These are phyloP conservation scores for Brenthis ino DNA, from an alignment of 2,888 invertebrate species.

Conservation along the genomic window DNA sequence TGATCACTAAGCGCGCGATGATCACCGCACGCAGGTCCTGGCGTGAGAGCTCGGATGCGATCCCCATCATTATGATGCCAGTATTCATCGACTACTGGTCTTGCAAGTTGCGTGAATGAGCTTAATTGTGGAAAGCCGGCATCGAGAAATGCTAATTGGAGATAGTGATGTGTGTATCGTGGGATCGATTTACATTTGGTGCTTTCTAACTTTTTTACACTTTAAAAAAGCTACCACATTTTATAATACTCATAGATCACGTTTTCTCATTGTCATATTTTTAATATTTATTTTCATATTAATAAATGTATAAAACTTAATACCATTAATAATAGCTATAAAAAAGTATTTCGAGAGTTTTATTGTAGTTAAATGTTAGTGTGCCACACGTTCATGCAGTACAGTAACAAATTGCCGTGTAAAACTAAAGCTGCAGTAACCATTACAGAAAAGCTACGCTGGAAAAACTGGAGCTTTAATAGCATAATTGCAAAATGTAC, in stretches of 20 bases:
- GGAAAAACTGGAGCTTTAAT: slow-evolving; percentile 24
- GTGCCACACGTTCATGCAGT: not conserved
- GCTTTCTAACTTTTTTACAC: slow-evolving; percentile 29
- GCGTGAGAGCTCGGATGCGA: slow-evolving; percentile 57
- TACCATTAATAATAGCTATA: too few relatives aligned
- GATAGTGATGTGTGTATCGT: slow-evolving; percentile 50
- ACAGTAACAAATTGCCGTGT: slow-evolving; percentile 8
- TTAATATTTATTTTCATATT: too few relatives aligned
- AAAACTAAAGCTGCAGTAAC: slow-evolving; percentile 23
- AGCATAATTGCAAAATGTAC: slow-evolving; percentile 24
- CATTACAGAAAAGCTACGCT: slow-evolving; percentile 23
- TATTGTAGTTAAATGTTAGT: not conserved
- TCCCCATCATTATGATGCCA: slow-evolving; percentile 68
- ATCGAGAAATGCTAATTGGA: slow-evolving; percentile 72
- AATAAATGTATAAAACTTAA: too few relatives aligned
- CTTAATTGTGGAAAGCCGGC: slow-evolving; percentile 72
- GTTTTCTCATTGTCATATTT: too few relatives aligned
- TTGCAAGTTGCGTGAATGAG: slow-evolving; percentile 72
- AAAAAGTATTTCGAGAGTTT: too few relatives aligned
- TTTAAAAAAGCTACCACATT: not conserved
- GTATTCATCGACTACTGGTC: slow-evolving; percentile 72
- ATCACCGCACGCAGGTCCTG: slow-evolving; percentile 52
- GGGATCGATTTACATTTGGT: slow-evolving; percentile 44
- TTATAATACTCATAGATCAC: too few relatives aligned
- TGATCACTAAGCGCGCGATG: slow-evolving; percentile 25